phyloP scores from a whole-genome alignment of 2,113 vertebrate species.

The Acanthisitta chloris region DNA sequence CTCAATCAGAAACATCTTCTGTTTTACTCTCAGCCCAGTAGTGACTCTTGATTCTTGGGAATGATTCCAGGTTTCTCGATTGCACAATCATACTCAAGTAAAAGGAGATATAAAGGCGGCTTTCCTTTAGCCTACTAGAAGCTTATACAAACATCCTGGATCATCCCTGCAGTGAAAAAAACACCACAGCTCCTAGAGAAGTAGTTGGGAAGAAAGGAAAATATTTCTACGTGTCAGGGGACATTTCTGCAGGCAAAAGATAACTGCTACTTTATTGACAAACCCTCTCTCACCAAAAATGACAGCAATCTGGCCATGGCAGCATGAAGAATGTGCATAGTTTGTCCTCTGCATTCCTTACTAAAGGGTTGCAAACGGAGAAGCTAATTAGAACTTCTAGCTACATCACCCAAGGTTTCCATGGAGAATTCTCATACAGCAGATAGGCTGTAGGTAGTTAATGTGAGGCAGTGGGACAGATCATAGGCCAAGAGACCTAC shows the following conservation, averaged over 20 bases:
- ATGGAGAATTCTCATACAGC: background rate
- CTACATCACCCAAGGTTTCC: conserved; percentile 10
- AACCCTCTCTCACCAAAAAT: background rate
- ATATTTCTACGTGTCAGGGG: background rate
- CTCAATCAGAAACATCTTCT: background rate
- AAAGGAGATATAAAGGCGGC: background rate
- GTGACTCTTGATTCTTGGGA: background rate
- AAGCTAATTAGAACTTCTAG: conserved; percentile 8
- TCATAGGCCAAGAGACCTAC: background rate
- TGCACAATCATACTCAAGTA: background rate
- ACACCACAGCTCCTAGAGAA: background rate
- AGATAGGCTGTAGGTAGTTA: background rate
- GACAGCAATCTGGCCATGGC: background rate
- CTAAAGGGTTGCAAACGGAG: background rate
- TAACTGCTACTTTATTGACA: conserved; percentile 40
- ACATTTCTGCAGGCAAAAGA: conserved; percentile 38
- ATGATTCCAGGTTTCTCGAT: background rate
- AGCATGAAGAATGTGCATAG: background rate
- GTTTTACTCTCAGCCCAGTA: background rate
- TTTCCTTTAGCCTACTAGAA: conserved; percentile 18
- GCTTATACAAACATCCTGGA: conserved; percentile 17
- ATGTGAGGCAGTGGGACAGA: background rate
- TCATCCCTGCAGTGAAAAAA: conserved; percentile 4
- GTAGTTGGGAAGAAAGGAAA: background rate
- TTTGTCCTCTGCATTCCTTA: background rate